Evolutionary conservation across 1,140 invertebrate genomes (phyloP).

Genomic region (Coptotermes formosanus): DNA sequence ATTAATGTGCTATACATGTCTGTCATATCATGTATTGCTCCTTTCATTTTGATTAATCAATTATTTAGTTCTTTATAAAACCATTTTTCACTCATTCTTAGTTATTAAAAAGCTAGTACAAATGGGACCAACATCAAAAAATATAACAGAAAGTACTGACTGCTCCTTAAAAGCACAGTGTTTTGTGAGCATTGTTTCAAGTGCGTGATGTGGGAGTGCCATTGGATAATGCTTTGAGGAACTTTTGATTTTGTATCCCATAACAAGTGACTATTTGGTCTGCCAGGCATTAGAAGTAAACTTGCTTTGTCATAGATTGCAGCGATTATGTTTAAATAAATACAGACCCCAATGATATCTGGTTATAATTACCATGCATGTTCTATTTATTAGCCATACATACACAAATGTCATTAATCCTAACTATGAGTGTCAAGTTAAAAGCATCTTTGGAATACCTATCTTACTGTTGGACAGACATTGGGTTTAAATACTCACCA

Average conservation of each 20-base stretch:
- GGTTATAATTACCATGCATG: neutral
- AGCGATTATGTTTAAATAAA: neutral
- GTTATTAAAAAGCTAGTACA: neutral
- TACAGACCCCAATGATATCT: neutral
- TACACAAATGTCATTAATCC: neutral
- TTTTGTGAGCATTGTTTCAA: neutral
- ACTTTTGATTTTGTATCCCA: neutral
- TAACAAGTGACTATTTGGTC: neutral
- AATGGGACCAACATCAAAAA: neutral
- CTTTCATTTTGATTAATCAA: too few species aligned
- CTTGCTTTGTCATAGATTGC: neutral
- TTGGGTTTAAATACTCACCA: neutral
- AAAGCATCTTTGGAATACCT: constrained; percentile 6
- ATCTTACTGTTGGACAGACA: neutral
- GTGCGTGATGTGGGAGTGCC: neutral
- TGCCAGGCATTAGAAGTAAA: neutral
- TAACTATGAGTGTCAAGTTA: constrained; percentile 2
- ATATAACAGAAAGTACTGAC: neutral
- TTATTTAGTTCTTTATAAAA: neutral
- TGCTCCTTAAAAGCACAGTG: neutral
- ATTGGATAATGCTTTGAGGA: neutral
- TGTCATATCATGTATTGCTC: too few species aligned
- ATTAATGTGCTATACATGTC: neutral
- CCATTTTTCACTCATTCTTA: neutral
- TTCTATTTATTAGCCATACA: neutral